phyloP scores from a whole-genome alignment of 2,113 vertebrate species.

The Pelodiscus sinensis region DNA sequence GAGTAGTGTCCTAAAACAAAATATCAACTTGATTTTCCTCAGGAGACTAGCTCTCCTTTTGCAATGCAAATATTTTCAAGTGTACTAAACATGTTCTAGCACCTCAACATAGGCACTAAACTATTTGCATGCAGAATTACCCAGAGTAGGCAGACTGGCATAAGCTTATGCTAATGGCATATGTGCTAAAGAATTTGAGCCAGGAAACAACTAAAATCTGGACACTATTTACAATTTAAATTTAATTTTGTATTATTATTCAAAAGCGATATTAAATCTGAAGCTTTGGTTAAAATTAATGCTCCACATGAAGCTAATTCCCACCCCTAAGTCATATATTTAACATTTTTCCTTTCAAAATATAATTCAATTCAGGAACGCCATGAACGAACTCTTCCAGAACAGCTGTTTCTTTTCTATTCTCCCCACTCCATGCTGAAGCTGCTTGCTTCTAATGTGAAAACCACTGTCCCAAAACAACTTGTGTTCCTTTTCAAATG shows the following conservation, averaged over 20 bases:
- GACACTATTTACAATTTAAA: conserved; percentile 85
- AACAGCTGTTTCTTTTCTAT: not conserved
- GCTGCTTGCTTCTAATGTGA: not conserved
- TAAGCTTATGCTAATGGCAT: conserved; percentile 86
- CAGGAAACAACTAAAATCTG: conserved; percentile 82
- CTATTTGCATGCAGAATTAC: conserved; percentile 87
- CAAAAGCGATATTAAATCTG: conserved; percentile 73
- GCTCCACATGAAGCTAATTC: conserved; percentile 57
- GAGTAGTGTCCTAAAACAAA: conserved; percentile 73
- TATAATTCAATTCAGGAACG: conserved; percentile 32
- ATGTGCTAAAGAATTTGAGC: conserved; percentile 83
- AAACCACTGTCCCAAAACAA: not conserved
- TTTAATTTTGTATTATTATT: conserved; percentile 81
- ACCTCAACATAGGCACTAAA: conserved; percentile 84
- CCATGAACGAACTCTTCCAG: conserved; percentile 4
- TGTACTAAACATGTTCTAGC: conserved; percentile 88
- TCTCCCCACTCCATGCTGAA: not conserved
- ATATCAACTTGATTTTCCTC: conserved; percentile 81
- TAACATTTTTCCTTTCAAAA: conserved; percentile 40
- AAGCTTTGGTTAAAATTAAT: conserved; percentile 78
- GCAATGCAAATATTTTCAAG: conserved; percentile 88
- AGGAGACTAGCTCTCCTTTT: conserved; percentile 79
- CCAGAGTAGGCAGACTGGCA: conserved; percentile 84
- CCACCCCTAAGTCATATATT: conserved; percentile 50
- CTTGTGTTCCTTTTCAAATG: not conserved